phyloP scores from a whole-genome alignment of 1,140 invertebrate genomes.

The Steinernema feltiae region DNA sequence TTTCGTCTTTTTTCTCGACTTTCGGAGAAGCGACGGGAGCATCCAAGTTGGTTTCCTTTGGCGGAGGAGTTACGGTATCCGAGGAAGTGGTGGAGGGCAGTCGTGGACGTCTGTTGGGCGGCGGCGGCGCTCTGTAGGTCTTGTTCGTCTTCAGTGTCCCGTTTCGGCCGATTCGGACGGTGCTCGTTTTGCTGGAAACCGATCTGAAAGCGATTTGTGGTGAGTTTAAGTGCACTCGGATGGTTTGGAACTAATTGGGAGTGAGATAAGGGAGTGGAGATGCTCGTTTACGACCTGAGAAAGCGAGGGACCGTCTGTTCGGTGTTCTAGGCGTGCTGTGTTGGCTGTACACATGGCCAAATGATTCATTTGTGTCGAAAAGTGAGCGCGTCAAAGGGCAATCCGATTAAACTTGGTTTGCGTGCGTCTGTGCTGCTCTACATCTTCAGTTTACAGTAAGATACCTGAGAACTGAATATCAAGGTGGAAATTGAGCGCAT shows the following conservation, averaged over 20 bases:
- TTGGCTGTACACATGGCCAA: too few species aligned
- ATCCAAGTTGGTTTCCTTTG: not conserved
- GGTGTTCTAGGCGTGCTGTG: too few species aligned
- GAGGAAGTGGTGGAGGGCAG: not conserved
- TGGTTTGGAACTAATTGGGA: not conserved
- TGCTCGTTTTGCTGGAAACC: not conserved
- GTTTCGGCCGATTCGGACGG: conserved; percentile 2
- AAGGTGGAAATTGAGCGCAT: too few species aligned
- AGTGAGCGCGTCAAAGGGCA: too few species aligned
- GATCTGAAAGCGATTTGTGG: not conserved
- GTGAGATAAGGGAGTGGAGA: not conserved
- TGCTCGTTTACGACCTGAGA: not conserved
- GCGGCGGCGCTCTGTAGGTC: not conserved
- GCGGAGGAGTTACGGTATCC: not conserved
- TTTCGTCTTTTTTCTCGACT: not conserved
- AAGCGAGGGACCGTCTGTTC: too few species aligned
- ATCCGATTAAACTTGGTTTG: too few species aligned
- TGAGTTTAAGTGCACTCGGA: not conserved
- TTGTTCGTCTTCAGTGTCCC: not conserved
- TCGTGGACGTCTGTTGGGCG: not conserved
- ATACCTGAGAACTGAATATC: too few species aligned
- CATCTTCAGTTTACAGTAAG: too few species aligned
- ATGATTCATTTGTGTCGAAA: too few species aligned
- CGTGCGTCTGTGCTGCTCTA: too few species aligned
- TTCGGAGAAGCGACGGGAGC: not conserved